A percentile compares a stretch with the other conserved stretches of the same genome.
Conservation (phyloP, 2,113 vertebrate species). For the Gnathonemus echidnorhynchus region DNA sequence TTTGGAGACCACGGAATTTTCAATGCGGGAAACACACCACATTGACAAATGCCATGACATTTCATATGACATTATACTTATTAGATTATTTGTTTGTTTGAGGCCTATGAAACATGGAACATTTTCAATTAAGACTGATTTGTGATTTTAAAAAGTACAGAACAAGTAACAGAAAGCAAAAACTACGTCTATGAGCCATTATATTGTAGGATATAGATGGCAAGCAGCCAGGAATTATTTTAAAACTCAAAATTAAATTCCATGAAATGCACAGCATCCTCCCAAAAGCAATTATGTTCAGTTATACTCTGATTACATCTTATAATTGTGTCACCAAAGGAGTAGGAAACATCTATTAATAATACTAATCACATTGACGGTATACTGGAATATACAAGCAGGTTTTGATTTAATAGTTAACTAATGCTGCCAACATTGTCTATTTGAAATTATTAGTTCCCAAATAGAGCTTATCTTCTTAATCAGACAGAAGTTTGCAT, state of each 20-base stretch:
- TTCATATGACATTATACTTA: conserved; percentile 2
- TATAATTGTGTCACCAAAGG: not conserved
- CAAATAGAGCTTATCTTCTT: not conserved
- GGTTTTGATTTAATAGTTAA: not conserved
- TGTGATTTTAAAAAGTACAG: not conserved
- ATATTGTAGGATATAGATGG: not conserved
- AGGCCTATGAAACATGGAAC: not conserved
- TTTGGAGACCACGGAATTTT: not conserved
- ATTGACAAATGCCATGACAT: not conserved
- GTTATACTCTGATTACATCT: not conserved
- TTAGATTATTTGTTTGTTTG: not conserved
- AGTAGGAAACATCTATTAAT: not conserved
- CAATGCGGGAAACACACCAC: not conserved
- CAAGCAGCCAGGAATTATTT: not conserved
- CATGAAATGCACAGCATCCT: not conserved
- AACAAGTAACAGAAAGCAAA: not conserved
- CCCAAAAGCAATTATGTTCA: conserved; percentile 3
- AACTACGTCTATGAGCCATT: not conserved
- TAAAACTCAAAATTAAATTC: conserved; percentile 10
- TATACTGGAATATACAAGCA: conserved; percentile 5
- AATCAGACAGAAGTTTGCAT: not conserved
- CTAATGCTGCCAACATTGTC: not conserved
- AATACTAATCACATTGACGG: not conserved
- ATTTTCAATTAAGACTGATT: not conserved
- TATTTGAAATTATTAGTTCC: not conserved